A percentile compares a stretch with the other conserved stretches of the same genome.
Conservation (phyloP, 1,140 invertebrate species). For the Aphaenogaster rudis region DNA sequence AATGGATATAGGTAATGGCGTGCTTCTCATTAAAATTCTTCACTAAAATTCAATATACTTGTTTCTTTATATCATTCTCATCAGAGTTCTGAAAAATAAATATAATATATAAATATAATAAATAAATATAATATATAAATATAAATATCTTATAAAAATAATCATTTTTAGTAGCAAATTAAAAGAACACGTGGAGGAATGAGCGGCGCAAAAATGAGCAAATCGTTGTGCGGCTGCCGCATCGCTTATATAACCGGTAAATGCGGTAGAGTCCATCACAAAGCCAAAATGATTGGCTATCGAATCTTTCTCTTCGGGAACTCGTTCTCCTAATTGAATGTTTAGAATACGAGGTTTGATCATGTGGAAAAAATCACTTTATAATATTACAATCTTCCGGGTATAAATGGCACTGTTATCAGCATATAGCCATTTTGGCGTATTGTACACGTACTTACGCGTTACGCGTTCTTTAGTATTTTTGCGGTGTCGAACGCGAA, state of each 20-base stretch:
- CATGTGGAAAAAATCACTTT: background rate
- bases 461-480: background rate
- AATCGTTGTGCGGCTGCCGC: background rate
- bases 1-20: background rate
- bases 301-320: conserved; percentile 10
- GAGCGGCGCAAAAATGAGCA: background rate
- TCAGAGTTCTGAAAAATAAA: background rate
- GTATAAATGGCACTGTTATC: background rate
- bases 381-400: background rate
- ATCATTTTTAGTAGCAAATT: background rate
- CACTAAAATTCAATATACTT: background rate
- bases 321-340: conserved; percentile 43
- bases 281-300: conserved; percentile 39
- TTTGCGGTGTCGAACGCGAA: background rate
- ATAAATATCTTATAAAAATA: background rate
- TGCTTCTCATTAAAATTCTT: background rate
- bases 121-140: no score
- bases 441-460: background rate
- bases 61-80: background rate
- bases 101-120: no score
- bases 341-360: conserved; percentile 24
- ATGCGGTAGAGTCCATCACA: background rate
- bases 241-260: conserved; percentile 1
- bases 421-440: background rate
- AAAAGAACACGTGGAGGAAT: background rate